Base-by-base conservation (phyloP, 2,113 vertebrate genomes). In the Gadus chalcogrammus region DNA sequence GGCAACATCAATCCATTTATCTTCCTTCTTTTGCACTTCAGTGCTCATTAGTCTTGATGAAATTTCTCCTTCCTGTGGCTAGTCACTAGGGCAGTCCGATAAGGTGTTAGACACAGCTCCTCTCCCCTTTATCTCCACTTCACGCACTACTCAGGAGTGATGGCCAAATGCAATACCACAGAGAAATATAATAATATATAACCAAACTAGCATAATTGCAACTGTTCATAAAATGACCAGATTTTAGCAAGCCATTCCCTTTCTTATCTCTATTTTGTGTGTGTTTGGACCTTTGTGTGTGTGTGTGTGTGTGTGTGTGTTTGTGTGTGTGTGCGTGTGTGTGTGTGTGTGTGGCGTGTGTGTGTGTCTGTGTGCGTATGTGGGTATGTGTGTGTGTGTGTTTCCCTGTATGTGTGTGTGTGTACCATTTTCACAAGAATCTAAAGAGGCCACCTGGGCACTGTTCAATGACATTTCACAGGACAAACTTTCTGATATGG, bases 41-140 rank as follows among this genome's bases (percentile, higher is more conserved):
- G 65, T 70, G 70, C 79, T 90, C 85, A 88, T 92, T 90, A 88
- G 85, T 87, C 84, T 82, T 86, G 74, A 87, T 91, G 85, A 86
- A 74, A 83, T 87, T 83, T 88, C 77, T 9, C 75, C 75, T 82
- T 75, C 69, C 73, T 66, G 70, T 80, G 71, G 71, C 72, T 77
- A 85, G 76, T 79, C 20, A 48, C 69, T 79, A 79, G 77, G 75
- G 68, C 75, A 79, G 79, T 85, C 80, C 80, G 83, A 89, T 90
- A 88, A 86, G 72, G 68, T 71, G 68, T 65, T 70, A 83, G 70
- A 70, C 71, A 71, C 68, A 68, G 61, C 74, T 61, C 55, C 58
- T 64, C 61, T 77, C 11, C 20, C 70, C 66, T 77, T 24, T 52
- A 58, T 58, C 42, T 42, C 38, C 38, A 11, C 11, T 9, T 2